Evolutionary conservation across 2,888 invertebrate species (phyloP), one percentile per base, ranked within the genome.

Genomic region (Acronicta aceris): DNA sequence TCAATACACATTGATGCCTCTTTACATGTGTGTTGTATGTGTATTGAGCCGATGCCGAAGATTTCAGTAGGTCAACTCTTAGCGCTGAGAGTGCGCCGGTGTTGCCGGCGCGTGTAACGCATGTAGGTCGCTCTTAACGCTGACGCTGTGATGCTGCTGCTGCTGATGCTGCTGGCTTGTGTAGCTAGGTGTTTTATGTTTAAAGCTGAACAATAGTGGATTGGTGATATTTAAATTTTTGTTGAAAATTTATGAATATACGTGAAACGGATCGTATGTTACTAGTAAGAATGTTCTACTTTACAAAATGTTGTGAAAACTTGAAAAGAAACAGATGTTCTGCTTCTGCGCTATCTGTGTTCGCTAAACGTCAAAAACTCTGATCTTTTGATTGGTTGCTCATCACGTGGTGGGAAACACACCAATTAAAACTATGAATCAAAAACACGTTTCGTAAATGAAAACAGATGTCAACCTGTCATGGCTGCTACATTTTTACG

Each of bases 401-500:
- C 0, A 0, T 0, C 0, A 5, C 0, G 0, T 0, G 0, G 0
- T 0, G 0, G 0, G 0, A 16, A 1, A 12, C 0, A 5, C 16
- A 47, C 81, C 80, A 80, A 76, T 79, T 60, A 60, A 48, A 73
- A 58, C 5, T 15, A 41, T 16, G 43, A 21, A 59, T 47, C 15
- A 42, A 40, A 59, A 56, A 53, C 68, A 74, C 79, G 74, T 81
- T 81, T 76, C 60, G 66, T 56, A 59, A 64, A 54, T 21, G 74
- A 79, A 74, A 88, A 81, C 84, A 74, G 66, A 73, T 50, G 46
- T 15, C 46, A 72, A 76, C 71, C 69, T 79, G 75, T 78, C 74
- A 87, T 90, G 88, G 86, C 87, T 89, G 84, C 84, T 83, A 69
- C 65, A 69, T 74, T 81, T 81, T 79, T 70, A 65, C 68, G 78